Percentiles rank a stretch among this genome's conserved stretches.
Evolutionary conservation across 2,888 invertebrate genomes (phyloP).

Genomic region (Lydus trimaculatus): DNA sequence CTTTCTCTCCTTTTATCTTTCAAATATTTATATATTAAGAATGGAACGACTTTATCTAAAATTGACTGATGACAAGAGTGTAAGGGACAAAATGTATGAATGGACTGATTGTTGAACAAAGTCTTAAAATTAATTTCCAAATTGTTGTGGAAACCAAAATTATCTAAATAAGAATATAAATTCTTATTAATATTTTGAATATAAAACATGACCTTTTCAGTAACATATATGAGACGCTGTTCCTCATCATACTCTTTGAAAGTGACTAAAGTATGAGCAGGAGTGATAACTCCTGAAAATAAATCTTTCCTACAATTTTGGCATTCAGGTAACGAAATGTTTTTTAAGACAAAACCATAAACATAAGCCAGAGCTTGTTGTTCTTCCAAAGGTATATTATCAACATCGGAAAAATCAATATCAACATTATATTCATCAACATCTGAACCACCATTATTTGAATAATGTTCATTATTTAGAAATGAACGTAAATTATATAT

Average conservation of each 20-base stretch:
- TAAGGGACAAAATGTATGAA: neutral
- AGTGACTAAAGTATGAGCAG: too few relatives aligned
- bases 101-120: neutral
- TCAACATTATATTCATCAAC: neutral
- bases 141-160: neutral
- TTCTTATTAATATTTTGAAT: too few relatives aligned
- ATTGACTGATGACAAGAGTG: neutral
- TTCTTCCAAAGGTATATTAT: neutral
- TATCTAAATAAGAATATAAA: neutral
- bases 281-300: too few relatives aligned
- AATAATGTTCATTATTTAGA: neutral
- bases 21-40: neutral
- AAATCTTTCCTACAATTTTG: too few relatives aligned
- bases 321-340: neutral
- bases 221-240: too few relatives aligned
- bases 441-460: too few relatives aligned
- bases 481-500: neutral
- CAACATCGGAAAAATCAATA: neutral
- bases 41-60: neutral
- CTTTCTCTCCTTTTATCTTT: too few relatives aligned
- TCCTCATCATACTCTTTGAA: too few relatives aligned
- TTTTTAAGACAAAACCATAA: constrained; percentile 7
- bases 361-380: constrained; percentile 13
- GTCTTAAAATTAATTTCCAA: neutral
- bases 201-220: too few relatives aligned